phyloP scores from a whole-genome alignment of 2,888 invertebrate genomes.

The Acleris holmiana region DNA sequence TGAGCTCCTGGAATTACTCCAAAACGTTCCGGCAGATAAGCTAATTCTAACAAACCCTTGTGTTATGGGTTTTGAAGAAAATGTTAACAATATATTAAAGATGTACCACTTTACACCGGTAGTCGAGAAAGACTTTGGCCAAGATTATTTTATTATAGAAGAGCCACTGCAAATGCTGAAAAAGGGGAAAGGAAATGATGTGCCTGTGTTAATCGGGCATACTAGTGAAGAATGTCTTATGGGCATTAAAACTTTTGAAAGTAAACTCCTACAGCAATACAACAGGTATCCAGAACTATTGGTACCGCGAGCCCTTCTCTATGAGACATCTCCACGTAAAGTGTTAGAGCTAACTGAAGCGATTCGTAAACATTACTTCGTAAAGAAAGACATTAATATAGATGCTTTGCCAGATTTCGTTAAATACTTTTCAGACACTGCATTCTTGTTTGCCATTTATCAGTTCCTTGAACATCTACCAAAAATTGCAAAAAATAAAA shows the following conservation, averaged over 20 bases:
- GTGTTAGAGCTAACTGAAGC: slow-evolving; percentile 50
- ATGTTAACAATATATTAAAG: slow-evolving; percentile 35
- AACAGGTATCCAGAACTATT: slow-evolving; percentile 52
- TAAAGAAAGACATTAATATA: slow-evolving; percentile 43
- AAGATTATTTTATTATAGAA: slow-evolving; percentile 46
- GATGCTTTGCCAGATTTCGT: slow-evolving; percentile 51
- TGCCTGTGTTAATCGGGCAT: slow-evolving; percentile 88
- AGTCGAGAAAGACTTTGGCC: slow-evolving; percentile 49
- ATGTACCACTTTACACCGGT: slow-evolving; percentile 47
- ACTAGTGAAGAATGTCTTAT: slow-evolving; percentile 86
- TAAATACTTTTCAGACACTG: slow-evolving; percentile 44
- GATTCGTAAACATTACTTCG: slow-evolving; percentile 57
- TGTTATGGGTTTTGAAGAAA: slow-evolving; percentile 33
- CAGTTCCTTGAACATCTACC: slow-evolving; percentile 46
- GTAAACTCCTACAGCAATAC: slow-evolving; percentile 41
- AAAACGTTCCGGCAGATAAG: slow-evolving; percentile 46
- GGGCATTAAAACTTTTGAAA: slow-evolving; percentile 39
- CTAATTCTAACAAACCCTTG: slow-evolving; percentile 41
- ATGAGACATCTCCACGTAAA: slow-evolving; percentile 43
- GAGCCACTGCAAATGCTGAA: slow-evolving; percentile 46
- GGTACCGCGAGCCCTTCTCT: slow-evolving; percentile 54
- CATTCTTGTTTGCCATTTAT: slow-evolving; percentile 47
- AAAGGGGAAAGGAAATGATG: slow-evolving; percentile 72
- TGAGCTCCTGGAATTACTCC: slow-evolving; percentile 49
- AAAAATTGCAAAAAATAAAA: slow-evolving; percentile 42